A percentile compares a stretch with the other conserved stretches of the same genome.
phyloP scores from a whole-genome alignment of 2,113 vertebrate species.

The Herpailurus yagouaroundi region DNA sequence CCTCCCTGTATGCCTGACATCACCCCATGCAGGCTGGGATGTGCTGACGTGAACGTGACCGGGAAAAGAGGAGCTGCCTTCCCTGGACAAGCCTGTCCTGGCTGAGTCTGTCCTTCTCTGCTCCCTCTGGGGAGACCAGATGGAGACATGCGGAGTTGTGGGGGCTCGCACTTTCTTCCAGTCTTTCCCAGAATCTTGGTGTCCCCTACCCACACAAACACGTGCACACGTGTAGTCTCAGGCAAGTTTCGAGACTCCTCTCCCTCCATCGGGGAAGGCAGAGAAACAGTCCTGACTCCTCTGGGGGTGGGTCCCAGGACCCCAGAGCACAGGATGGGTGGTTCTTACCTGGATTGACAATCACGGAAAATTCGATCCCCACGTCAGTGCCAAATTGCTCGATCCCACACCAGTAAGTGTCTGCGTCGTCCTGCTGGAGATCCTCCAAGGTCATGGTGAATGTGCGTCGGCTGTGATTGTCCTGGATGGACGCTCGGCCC shows the following conservation, averaged over 20 bases:
- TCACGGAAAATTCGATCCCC: rapidly evolving
- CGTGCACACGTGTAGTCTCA: rapidly evolving
- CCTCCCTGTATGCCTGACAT: too few species aligned
- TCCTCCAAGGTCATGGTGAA: neutral
- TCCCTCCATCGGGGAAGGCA: too few species aligned
- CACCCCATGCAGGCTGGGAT: neutral
- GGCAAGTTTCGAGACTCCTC: neutral
- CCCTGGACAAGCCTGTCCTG: neutral
- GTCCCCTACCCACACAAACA: neutral
- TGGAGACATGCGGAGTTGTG: neutral
- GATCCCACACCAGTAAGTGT: slow-evolving; percentile 21
- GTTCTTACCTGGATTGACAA: neutral
- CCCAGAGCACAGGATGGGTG: neutral
- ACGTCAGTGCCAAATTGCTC: rapidly evolving
- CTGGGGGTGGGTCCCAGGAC: rapidly evolving
- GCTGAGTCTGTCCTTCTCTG: neutral
- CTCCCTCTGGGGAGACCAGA: neutral
- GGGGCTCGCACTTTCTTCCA: neutral
- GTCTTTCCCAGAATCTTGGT: neutral
- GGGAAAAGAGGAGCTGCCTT: neutral
- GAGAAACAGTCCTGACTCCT: neutral
- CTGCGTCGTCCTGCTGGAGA: rapidly evolving
- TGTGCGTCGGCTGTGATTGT: rapidly evolving
- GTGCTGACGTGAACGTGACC: neutral
- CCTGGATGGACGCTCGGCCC: neutral